Evolutionary conservation across 2,888 invertebrate genomes (phyloP).

Genomic region (Nemotelus pantherinus): DNA sequence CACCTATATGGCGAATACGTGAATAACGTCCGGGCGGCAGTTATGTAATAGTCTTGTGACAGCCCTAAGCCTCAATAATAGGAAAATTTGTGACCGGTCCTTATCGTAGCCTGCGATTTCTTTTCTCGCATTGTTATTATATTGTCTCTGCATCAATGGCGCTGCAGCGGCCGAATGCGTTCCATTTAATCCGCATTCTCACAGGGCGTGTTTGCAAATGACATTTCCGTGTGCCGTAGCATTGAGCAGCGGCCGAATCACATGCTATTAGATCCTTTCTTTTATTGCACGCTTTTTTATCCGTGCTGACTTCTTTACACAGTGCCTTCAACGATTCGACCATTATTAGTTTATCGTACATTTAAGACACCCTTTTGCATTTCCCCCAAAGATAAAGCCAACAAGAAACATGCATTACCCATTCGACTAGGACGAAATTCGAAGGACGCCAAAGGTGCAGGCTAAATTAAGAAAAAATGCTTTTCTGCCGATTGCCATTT

Average conservation of each 20-base stretch:
- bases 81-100: conserved; percentile 39
- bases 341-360: conserved; percentile 43
- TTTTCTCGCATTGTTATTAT: conserved; percentile 3
- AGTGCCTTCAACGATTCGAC: conserved; percentile 9
- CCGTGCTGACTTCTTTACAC: background rate
- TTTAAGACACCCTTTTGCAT: conserved; percentile 36
- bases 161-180: conserved; percentile 31
- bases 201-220: conserved; percentile 43
- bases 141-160: background rate
- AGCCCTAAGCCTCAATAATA: conserved; percentile 41
- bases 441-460: conserved; percentile 33
- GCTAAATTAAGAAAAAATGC: conserved; percentile 45
- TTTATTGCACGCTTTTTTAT: conserved; percentile 29
- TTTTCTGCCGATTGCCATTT: conserved; percentile 41
- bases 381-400: background rate
- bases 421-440: conserved; percentile 7
- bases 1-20: background rate
- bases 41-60: conserved; percentile 1
- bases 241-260: background rate
- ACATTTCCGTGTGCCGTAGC: conserved; percentile 37
- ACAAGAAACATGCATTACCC: conserved; percentile 33
- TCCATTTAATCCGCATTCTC: conserved; percentile 33
- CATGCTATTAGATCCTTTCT: conserved; percentile 23
- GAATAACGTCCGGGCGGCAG: background rate
- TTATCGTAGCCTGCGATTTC: conserved; percentile 32